phyloP scores from a whole-genome alignment of 1,140 invertebrate genomes.

The Limonius californicus region DNA sequence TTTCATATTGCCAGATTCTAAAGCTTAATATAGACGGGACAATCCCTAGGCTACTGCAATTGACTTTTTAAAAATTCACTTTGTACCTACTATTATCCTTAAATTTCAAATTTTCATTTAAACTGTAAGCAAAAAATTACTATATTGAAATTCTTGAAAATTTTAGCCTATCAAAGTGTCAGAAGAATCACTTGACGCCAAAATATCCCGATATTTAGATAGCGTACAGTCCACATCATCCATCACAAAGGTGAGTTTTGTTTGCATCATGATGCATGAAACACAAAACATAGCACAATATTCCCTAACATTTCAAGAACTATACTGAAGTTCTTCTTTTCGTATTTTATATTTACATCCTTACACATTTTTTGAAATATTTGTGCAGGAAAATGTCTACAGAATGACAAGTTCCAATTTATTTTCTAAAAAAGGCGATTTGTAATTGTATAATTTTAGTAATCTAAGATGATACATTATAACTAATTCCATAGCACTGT shows the following conservation, averaged over 20 bases:
- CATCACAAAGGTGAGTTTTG: neutral
- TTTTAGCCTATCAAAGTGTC: neutral
- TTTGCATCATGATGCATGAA: too few species aligned
- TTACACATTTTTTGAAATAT: neutral
- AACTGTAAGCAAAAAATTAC: too few species aligned
- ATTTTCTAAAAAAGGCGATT: neutral
- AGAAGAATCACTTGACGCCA: neutral
- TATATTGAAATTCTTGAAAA: too few species aligned
- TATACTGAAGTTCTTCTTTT: too few species aligned
- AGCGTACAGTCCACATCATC: neutral
- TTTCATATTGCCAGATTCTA: too few species aligned
- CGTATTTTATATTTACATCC: neutral
- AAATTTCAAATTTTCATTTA: too few species aligned
- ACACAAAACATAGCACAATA: too few species aligned
- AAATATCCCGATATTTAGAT: neutral
- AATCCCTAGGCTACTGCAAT: too few species aligned
- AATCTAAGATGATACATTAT: neutral
- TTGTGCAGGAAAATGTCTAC: neutral
- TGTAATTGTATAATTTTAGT: neutral
- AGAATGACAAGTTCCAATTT: neutral
- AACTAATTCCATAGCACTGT: neutral
- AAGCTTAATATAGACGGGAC: too few species aligned
- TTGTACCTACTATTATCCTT: too few species aligned
- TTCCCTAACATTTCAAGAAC: too few species aligned
- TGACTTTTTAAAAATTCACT: too few species aligned